Base-by-base conservation (phyloP, 2,113 vertebrate species). In the Diadophis punctatus region DNA sequence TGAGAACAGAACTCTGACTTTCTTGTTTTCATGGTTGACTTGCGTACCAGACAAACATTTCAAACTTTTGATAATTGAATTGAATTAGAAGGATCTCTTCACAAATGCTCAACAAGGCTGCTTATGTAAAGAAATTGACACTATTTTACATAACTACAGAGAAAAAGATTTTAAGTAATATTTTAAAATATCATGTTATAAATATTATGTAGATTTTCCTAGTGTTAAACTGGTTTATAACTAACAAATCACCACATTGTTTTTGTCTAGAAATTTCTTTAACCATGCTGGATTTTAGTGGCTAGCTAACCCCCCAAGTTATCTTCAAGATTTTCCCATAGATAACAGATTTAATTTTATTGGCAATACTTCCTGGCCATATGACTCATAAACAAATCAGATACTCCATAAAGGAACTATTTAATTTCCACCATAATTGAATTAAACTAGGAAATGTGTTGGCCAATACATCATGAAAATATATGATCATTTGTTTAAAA, bases 401-500 rank as follows among this genome's bases (percentile, higher is more conserved):
- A 20, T 63, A 93, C 93, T 93, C 63, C 86, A 39, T 53, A 93
- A 91, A 94, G 96, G 80, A 80, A 96, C 88, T 91, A 90, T 12
- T 93, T 93, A 91, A 52, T 91, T 96, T 95, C 89, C 63, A 93
- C 90, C 95, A 89, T 55, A 94, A 96, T 86, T 86, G 95, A 90
- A 93, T 92, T 94, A 93, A 94, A 94, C 93, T 51, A 96, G 80
- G 90, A 95, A 94, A 93, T 90, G 93, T 95, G 94, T 93, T 95
- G 55, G 87, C 89, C 91, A 88, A 93, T 95, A 91, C 91, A 93
- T 91, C 94, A 84, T 89, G 91, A 93, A 95, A 95, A 96, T 93
- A 95, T 94, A 95, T 80, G 96, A 94, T 85, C 95, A 95, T 96
- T 96, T 95, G 94, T 68, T 84, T 86, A 91, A 96, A 96, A 96